Conservation (phyloP, 2,888 invertebrate genomes). For the Synergus umbraculus region DNA sequence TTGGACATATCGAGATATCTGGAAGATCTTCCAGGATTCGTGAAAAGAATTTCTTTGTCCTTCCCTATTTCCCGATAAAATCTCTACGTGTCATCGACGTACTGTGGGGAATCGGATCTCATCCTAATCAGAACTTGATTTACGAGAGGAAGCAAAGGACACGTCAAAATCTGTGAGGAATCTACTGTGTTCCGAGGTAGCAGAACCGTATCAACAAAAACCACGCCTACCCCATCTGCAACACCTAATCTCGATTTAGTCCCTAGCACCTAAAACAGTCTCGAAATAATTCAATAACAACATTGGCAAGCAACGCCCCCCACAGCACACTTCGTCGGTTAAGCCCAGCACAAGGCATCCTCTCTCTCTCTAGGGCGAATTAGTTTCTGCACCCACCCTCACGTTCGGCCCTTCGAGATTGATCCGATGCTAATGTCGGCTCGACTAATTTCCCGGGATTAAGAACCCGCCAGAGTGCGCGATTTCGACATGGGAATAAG, state of each 20-base stretch:
- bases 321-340: conserved; percentile 41
- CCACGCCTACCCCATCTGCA: conserved; percentile 69
- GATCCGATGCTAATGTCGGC: conserved; percentile 68
- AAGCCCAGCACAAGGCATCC: conserved; percentile 18
- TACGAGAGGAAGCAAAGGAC: conserved; percentile 41
- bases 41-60: not conserved
- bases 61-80: not conserved
- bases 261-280: conserved; percentile 68
- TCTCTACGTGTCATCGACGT: not conserved
- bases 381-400: conserved; percentile 33
- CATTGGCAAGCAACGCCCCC: conserved; percentile 62
- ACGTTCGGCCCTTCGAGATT: conserved; percentile 58
- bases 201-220: not conserved
- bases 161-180: conserved; percentile 24
- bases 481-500: conserved; percentile 1
- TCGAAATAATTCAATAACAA: conserved; percentile 73
- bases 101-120: conserved; percentile 46
- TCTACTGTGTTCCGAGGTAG: conserved; percentile 12
- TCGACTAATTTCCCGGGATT: conserved; percentile 66
- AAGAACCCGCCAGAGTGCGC: conserved; percentile 44
- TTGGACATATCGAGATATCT: not conserved
- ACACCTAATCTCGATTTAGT: conserved; percentile 63
- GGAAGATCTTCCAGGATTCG: not conserved
- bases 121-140: conserved; percentile 48
- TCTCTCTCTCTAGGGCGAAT: conserved; percentile 9